Percentiles rank a stretch among this genome's conserved stretches.
Evolutionary conservation across 2,888 invertebrate species (phyloP).

Genomic region (Drosophila subquinaria): DNA sequence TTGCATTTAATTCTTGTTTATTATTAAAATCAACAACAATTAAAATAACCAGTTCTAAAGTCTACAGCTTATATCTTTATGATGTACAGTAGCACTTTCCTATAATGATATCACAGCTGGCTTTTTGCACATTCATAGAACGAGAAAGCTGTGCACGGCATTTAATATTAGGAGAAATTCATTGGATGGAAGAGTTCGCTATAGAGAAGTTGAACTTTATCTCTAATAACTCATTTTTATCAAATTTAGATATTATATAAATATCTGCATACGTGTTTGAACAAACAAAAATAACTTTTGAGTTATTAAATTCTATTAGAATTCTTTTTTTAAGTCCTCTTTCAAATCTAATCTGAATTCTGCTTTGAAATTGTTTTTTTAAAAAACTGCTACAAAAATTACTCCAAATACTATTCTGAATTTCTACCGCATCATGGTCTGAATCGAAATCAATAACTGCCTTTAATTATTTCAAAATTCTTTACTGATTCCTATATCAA

Average conservation of each 20-base stretch:
- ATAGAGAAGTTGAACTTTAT: neutral
- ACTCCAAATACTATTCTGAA: neutral
- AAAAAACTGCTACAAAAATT: neutral
- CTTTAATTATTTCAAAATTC: too few relatives aligned
- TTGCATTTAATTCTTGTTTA: neutral
- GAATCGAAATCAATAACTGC: too few relatives aligned
- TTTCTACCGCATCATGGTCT: neutral
- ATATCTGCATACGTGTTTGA: neutral
- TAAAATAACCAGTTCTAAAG: neutral
- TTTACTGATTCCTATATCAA: neutral
- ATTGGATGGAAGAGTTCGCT: neutral
- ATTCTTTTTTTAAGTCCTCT: neutral
- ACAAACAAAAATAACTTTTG: neutral
- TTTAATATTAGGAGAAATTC: neutral
- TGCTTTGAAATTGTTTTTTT: neutral
- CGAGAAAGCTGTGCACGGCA: too few relatives aligned
- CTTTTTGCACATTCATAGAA: neutral
- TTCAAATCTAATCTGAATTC: neutral
- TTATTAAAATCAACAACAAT: neutral
- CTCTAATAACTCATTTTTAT: neutral
- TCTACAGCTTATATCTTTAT: neutral
- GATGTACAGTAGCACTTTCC: too few relatives aligned
- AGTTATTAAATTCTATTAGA: neutral
- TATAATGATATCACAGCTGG: neutral
- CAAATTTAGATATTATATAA: neutral